Percentiles rank a stretch among this genome's conserved stretches.
Conservation (phyloP, 2,113 vertebrate species). For the Forbesichthys agassizii region DNA sequence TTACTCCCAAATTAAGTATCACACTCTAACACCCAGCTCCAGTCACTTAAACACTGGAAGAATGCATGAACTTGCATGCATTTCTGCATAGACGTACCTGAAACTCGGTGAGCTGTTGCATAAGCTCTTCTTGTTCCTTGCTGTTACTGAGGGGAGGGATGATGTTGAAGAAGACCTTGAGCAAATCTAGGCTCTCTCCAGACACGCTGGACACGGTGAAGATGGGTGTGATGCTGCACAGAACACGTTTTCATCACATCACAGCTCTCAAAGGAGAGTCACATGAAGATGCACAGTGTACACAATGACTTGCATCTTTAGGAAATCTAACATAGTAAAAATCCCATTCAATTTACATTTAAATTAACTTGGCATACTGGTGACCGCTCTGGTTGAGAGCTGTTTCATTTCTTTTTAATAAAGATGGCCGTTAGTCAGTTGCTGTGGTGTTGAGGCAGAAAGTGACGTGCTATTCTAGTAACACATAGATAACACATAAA, state of each 20-base stretch:
- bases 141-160: conserved; percentile 97
- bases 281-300: neutral
- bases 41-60: too few relatives aligned
- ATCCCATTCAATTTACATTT: too few relatives aligned
- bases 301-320: too few relatives aligned
- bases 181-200: conserved; percentile 91
- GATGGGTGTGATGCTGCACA: conserved; percentile 90
- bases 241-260: neutral
- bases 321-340: too few relatives aligned
- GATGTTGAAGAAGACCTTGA: conserved; percentile 97
- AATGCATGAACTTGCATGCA: neutral
- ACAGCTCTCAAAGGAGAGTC: neutral
- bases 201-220: conserved; percentile 96
- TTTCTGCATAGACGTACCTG: conserved; percentile 76
- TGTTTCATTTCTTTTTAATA: too few relatives aligned
- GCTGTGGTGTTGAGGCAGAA: too few relatives aligned
- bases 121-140: conserved; percentile 96
- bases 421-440: too few relatives aligned
- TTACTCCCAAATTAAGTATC: too few relatives aligned
- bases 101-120: conserved; percentile 97
- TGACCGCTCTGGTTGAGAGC: too few relatives aligned
- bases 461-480: too few relatives aligned
- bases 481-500: too few relatives aligned
- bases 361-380: too few relatives aligned
- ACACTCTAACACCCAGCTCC: neutral